phyloP scores from a whole-genome alignment of 2,888 invertebrate species.

The Calliphora vomitoria region DNA sequence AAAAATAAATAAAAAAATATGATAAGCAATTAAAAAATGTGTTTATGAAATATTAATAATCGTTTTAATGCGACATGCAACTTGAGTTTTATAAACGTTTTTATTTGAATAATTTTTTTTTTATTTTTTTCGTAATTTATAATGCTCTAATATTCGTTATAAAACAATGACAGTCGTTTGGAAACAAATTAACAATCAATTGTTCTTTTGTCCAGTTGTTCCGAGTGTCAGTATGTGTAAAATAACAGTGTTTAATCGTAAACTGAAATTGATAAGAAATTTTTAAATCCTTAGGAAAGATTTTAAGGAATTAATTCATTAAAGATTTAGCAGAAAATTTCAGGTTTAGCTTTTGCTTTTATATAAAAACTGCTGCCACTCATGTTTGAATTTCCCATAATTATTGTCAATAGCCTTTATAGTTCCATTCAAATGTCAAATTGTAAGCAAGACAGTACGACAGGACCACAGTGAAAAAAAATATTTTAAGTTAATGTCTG shows the following conservation, averaged over 20 bases:
- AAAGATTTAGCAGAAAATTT: background rate
- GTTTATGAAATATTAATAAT: slow-evolving; percentile 59
- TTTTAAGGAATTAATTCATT: slow-evolving; percentile 27
- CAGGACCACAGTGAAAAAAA: too few relatives aligned
- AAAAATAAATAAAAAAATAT: slow-evolving; percentile 31
- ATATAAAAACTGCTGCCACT: too few relatives aligned
- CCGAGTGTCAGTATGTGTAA: background rate
- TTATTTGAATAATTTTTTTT: background rate
- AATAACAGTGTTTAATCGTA: slow-evolving; percentile 4
- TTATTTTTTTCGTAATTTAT: slow-evolving; percentile 13
- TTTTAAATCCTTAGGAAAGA: slow-evolving; percentile 47
- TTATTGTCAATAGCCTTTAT: too few relatives aligned
- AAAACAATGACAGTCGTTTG: slow-evolving; percentile 44
- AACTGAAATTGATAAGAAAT: slow-evolving; percentile 51
- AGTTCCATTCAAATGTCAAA: too few relatives aligned
- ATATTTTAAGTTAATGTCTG: too few relatives aligned
- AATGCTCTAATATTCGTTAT: slow-evolving; percentile 40
- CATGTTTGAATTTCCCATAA: too few relatives aligned
- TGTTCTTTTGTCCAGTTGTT: slow-evolving; percentile 23
- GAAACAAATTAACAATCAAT: slow-evolving; percentile 32
- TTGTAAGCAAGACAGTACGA: too few relatives aligned
- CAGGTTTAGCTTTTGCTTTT: too few relatives aligned
- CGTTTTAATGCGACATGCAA: slow-evolving; percentile 37
- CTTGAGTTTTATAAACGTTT: slow-evolving; percentile 19
- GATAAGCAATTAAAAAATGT: slow-evolving; percentile 56